Evolutionary conservation across 2,113 vertebrate species (phyloP).

Genomic region (Mixornis gularis): DNA sequence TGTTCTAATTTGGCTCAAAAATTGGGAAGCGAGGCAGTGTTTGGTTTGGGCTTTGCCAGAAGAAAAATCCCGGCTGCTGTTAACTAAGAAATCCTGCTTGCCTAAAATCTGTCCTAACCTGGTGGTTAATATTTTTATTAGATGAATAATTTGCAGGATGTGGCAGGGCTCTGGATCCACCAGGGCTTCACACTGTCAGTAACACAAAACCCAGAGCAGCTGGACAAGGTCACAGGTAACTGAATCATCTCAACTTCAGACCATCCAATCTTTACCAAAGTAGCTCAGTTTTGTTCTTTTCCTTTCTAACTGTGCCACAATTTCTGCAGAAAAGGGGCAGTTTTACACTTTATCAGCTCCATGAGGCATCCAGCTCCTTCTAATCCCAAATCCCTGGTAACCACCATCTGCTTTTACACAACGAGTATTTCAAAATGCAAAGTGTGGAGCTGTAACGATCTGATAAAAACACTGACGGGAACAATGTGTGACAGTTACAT

Average conservation of each 20-base stretch:
- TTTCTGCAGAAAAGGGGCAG: background rate
- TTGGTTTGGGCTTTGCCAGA: background rate
- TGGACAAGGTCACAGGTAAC: background rate
- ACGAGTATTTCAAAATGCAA: background rate
- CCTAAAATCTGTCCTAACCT: background rate
- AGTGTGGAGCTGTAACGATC: background rate
- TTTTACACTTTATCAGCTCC: background rate
- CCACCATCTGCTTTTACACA: background rate
- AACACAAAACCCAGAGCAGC: background rate
- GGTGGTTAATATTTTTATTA: background rate
- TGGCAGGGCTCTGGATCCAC: background rate
- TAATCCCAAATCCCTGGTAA: background rate
- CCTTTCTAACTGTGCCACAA: background rate
- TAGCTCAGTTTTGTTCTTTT: background rate
- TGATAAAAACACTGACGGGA: background rate
- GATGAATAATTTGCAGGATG: background rate
- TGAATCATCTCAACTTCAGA: background rate
- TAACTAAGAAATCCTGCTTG: background rate
- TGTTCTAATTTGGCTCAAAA: background rate
- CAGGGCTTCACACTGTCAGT: background rate
- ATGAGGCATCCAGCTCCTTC: background rate
- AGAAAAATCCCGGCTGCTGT: background rate
- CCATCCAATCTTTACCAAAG: background rate
- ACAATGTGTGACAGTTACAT: fast-evolving
- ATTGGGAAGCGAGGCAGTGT: background rate